Conservation (phyloP, 1,140 invertebrate species). For the Pseudomyrmex pallidus region DNA sequence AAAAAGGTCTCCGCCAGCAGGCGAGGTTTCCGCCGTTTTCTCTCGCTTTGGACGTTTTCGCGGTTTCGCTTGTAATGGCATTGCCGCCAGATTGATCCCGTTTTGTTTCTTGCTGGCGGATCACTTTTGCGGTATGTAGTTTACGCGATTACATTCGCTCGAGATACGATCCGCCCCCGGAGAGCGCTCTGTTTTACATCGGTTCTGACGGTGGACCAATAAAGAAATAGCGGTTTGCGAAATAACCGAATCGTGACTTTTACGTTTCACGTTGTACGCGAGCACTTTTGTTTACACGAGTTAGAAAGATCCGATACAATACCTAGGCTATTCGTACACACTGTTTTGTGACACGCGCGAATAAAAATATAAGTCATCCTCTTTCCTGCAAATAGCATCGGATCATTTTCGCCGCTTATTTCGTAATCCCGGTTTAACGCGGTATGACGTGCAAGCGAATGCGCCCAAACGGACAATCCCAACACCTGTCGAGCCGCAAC, state of each 20-base stretch:
- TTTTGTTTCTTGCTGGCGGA: conserved; percentile 1
- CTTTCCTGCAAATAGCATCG: background rate
- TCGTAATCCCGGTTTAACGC: conserved; percentile 8
- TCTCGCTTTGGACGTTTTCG: background rate
- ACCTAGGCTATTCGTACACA: conserved; percentile 10
- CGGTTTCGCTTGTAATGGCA: background rate
- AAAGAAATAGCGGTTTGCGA: conserved; percentile 15
- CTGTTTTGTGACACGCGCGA: background rate
- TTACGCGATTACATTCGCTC: background rate
- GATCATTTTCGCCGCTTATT: background rate
- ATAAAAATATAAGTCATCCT: background rate
- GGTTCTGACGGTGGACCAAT: background rate
- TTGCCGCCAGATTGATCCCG: conserved; percentile 11
- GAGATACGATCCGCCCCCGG: background rate
- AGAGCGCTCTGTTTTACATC: background rate
- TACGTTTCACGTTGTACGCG: background rate
- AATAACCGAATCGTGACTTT: background rate
- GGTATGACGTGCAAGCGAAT: conserved; percentile 14
- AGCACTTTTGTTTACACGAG: conserved; percentile 20
- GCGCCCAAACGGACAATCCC: conserved; percentile 17
- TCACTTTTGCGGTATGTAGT: conserved; percentile 4
- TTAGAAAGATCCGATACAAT: conserved; percentile 11
- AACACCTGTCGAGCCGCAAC: conserved; percentile 11
- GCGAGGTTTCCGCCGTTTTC: background rate
- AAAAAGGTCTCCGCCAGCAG: background rate